Conservation (phyloP, 2,888 invertebrate species). For the Encarsia formosa region DNA sequence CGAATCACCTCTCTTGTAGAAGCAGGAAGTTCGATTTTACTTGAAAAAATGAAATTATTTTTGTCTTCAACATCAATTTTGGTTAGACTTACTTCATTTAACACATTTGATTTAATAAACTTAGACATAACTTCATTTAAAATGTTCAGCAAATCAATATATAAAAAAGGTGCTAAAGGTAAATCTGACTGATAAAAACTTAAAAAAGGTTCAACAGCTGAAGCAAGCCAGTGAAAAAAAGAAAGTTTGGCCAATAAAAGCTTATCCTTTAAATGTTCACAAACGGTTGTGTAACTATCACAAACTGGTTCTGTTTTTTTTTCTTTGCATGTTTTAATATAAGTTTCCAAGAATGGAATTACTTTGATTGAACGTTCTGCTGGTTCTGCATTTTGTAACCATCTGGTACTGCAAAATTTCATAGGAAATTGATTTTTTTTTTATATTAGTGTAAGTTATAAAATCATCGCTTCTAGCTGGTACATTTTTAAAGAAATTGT, state of each 20-base stretch:
- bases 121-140: too few species aligned
- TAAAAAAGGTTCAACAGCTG: constrained; percentile 3
- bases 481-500: constrained; percentile 1
- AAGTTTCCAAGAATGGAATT: neutral
- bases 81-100: too few species aligned
- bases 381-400: neutral
- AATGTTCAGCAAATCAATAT: constrained; percentile 2
- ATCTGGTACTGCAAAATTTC: constrained; percentile 4
- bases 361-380: neutral
- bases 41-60: too few species aligned
- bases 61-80: too few species aligned
- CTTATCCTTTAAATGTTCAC: neutral
- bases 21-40: too few species aligned
- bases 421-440: neutral
- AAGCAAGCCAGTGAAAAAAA: constrained; percentile 3
- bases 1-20: too few species aligned
- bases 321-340: neutral
- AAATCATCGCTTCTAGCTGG: neutral
- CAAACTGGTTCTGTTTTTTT: too few species aligned
- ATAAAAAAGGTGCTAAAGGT: constrained; percentile 3
- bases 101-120: too few species aligned
- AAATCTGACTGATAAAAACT: constrained; percentile 1
- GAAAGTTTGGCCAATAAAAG: neutral
- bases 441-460: neutral
- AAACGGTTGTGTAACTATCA: neutral